Conservation (phyloP, 2,888 invertebrate genomes). For the Epsilonema sp. region DNA sequence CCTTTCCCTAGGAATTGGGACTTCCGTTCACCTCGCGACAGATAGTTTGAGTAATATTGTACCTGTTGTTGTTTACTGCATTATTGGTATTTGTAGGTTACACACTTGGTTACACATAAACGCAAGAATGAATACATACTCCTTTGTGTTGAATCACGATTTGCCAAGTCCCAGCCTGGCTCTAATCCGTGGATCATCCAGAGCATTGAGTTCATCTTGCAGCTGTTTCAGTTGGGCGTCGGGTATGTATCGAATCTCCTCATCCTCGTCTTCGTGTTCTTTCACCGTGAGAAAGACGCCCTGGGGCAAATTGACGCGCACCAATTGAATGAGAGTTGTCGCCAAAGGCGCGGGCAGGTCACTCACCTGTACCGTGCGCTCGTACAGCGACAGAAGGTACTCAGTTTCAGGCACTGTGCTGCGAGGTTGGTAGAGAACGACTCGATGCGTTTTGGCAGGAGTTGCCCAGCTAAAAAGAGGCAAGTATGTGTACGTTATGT, state of each 20-base stretch:
- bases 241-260: neutral
- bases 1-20: too few relatives aligned
- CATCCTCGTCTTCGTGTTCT: neutral
- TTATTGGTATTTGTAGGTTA: too few relatives aligned
- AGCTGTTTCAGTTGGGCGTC: neutral
- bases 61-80: too few relatives aligned
- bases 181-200: neutral
- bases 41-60: too few relatives aligned
- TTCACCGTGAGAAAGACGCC: neutral
- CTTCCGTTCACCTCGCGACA: too few relatives aligned
- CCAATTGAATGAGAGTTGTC: neutral
- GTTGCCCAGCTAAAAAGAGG: too few relatives aligned
- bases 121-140: too few relatives aligned
- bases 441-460: too few relatives aligned
- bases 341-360: neutral
- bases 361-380: neutral
- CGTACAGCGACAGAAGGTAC: neutral
- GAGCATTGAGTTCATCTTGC: neutral
- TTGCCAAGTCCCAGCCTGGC: neutral
- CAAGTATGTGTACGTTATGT: too few relatives aligned
- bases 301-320: neutral
- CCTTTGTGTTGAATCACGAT: neutral
- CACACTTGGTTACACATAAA: too few relatives aligned
- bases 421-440: neutral
- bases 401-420: neutral